These are phyloP conservation scores for Aromia moschata DNA, from an alignment of 2,888 invertebrate genomes.

Conservation along the genomic window DNA sequence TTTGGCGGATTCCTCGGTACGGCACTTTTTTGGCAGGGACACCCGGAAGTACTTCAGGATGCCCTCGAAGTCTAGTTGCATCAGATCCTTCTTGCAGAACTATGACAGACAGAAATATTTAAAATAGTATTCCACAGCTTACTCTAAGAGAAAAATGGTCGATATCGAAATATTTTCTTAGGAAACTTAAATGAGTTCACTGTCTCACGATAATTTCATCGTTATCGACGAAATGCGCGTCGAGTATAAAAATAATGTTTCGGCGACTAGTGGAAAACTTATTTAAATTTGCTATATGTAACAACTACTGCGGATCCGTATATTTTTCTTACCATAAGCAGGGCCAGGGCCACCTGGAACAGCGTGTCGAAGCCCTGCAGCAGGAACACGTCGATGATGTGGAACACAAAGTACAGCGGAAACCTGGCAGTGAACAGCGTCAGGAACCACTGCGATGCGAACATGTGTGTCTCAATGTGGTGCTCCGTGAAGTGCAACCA, in stretches of 20 bases:
- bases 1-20: slow-evolving; percentile 88
- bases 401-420: slow-evolving; percentile 95
- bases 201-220: no score
- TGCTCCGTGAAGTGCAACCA: slow-evolving; percentile 84
- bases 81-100: slow-evolving; percentile 87
- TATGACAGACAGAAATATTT: no score
- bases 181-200: no score
- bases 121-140: no score
- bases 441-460: slow-evolving; percentile 99
- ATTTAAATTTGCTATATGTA: no score
- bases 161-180: no score
- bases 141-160: no score
- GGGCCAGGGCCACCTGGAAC: slow-evolving; percentile 94
- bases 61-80: slow-evolving; percentile 96
- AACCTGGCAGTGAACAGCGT: slow-evolving; percentile 99
- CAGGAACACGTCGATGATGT: slow-evolving; percentile 95
- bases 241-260: no score
- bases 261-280: no score
- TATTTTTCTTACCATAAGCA: slow-evolving; percentile 87
- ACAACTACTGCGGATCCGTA: no score
- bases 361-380: slow-evolving; percentile 93
- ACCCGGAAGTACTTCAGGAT: slow-evolving; percentile 98
- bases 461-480: slow-evolving; percentile 96
- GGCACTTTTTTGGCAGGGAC: slow-evolving; percentile 94
- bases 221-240: no score